A percentile compares a stretch with the other conserved stretches of the same genome.
phyloP scores from a whole-genome alignment of 1,140 invertebrate genomes.

The Philotrypesis tridentata region DNA sequence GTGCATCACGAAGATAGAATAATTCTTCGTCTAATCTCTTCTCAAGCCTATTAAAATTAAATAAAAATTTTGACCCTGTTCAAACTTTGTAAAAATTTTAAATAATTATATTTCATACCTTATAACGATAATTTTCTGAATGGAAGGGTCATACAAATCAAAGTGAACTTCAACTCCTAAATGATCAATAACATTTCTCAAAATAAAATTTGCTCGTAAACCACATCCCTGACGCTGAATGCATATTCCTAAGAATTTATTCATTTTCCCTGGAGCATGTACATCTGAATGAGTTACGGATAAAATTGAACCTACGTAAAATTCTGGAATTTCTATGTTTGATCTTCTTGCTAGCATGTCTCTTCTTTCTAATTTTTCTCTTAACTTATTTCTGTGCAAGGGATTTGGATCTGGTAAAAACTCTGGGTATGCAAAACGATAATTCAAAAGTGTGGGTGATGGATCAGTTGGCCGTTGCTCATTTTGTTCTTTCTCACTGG shows the following conservation, averaged over 20 bases:
- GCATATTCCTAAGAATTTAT: constrained; percentile 97
- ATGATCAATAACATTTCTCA: constrained; percentile 95
- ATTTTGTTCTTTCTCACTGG: neutral
- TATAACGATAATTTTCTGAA: constrained; percentile 86
- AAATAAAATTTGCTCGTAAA: constrained; percentile 86
- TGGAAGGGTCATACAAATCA: constrained; percentile 94
- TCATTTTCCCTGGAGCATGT: constrained; percentile 89
- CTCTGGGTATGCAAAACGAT: constrained; percentile 90
- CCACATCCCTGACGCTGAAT: constrained; percentile 89
- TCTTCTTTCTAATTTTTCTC: constrained; percentile 91
- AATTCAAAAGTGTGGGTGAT: constrained; percentile 28
- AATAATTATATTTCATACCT: constrained; percentile 57
- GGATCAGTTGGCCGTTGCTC: neutral
- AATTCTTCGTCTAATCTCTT: constrained; percentile 94
- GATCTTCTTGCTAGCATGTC: constrained; percentile 93
- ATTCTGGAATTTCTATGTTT: constrained; percentile 94
- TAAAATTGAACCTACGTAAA: constrained; percentile 96
- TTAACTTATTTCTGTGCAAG: constrained; percentile 84
- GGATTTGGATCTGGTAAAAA: constrained; percentile 92
- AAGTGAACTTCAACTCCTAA: constrained; percentile 92
- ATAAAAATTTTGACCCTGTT: neutral
- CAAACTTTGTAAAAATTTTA: neutral
- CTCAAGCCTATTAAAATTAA: constrained; percentile 82
- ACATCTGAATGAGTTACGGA: constrained; percentile 93
- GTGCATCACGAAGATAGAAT: constrained; percentile 94